phyloP scores from a whole-genome alignment of 2,888 invertebrate species.

The Theretra japonica region DNA sequence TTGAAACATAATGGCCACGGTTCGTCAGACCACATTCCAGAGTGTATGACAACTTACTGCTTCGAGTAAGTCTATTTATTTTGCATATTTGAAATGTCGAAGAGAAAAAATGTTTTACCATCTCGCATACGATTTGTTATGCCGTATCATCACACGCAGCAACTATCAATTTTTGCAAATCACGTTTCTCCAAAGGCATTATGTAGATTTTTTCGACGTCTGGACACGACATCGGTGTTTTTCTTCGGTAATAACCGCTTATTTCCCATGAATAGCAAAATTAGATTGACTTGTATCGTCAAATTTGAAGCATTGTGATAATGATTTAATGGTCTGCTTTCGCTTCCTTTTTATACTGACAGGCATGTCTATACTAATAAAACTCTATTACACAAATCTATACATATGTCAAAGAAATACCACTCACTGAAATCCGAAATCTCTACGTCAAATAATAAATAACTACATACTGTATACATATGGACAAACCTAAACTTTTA shows the following conservation, averaged over 20 bases:
- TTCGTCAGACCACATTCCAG: not conserved
- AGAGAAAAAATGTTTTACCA: constrained; percentile 6
- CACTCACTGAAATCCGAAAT: too few species aligned
- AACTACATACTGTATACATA: too few species aligned
- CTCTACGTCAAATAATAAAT: too few species aligned
- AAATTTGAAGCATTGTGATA: constrained; percentile 61
- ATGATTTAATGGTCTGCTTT: constrained; percentile 62
- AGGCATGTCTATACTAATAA: constrained; percentile 25
- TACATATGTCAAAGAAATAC: not conserved
- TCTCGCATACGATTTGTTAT: constrained; percentile 10
- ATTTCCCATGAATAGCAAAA: constrained; percentile 67
- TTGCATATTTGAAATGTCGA: constrained; percentile 8
- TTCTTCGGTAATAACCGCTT: constrained; percentile 51
- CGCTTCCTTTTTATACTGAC: constrained; percentile 45
- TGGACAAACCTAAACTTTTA: too few species aligned
- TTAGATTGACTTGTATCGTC: constrained; percentile 64
- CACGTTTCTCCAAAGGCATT: constrained; percentile 42
- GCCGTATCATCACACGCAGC: constrained; percentile 29
- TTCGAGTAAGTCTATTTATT: constrained; percentile 14
- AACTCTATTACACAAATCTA: not conserved
- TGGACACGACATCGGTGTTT: constrained; percentile 29
- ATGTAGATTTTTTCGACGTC: constrained; percentile 38
- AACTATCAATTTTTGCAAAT: constrained; percentile 47
- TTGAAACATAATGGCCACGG: not conserved
- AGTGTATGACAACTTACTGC: not conserved